Evolutionary conservation across 1,140 invertebrate genomes (phyloP).

Genomic region (Notospermus geniculatus): DNA sequence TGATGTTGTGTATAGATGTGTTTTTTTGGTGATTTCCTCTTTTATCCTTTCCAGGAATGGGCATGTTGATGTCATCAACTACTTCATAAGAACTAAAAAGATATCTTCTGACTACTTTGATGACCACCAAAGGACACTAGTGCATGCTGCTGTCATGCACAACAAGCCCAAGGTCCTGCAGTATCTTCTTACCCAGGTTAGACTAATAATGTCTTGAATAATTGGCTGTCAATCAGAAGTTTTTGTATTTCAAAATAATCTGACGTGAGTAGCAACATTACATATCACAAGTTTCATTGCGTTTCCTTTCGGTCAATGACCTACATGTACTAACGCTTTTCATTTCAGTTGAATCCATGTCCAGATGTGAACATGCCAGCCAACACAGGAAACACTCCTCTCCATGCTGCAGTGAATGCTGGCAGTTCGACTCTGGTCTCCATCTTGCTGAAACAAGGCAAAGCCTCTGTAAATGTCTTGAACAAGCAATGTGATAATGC

Average conservation of each 20-base stretch:
- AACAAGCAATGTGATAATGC: constrained; percentile 52
- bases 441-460: constrained; percentile 32
- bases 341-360: constrained; percentile 32
- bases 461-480: constrained; percentile 39
- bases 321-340: too few species aligned
- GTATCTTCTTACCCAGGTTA: constrained; percentile 47
- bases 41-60: constrained; percentile 32
- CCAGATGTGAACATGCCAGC: constrained; percentile 44
- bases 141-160: constrained; percentile 51
- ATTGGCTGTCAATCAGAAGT: too few species aligned
- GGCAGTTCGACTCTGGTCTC: constrained; percentile 40
- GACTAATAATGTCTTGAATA: too few species aligned
- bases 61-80: constrained; percentile 51
- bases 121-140: constrained; percentile 36
- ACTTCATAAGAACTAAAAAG: constrained; percentile 40
- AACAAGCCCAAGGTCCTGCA: constrained; percentile 43
- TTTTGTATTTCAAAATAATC: too few species aligned
- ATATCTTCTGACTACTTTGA: constrained; percentile 34
- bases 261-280: too few species aligned
- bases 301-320: too few species aligned
- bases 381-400: constrained; percentile 51
- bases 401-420: constrained; percentile 52
- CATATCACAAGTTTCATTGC: too few species aligned
- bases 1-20: neutral
- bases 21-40: neutral